These are phyloP conservation scores for Melitaea athalia DNA, from an alignment of 2,888 invertebrate species.

Conservation along the genomic window DNA sequence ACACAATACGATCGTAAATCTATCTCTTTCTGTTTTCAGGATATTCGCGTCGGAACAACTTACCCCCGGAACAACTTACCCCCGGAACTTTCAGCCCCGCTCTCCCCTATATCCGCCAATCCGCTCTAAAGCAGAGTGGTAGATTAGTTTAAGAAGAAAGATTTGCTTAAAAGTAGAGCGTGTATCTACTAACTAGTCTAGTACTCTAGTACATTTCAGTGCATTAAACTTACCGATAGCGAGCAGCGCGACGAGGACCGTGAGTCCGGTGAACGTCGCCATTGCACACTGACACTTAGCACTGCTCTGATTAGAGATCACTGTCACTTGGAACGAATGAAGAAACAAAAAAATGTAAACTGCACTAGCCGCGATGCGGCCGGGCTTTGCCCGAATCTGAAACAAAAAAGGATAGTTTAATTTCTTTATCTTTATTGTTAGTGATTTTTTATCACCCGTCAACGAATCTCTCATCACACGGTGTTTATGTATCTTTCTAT, in stretches of 20 bases:
- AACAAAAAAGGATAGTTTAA: conserved; percentile 53
- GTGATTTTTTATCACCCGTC: background rate
- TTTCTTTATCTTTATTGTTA: background rate
- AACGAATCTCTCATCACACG: too few relatives aligned
- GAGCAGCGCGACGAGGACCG: conserved; percentile 74
- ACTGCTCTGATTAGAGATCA: conserved; percentile 70
- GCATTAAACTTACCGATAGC: conserved; percentile 63
- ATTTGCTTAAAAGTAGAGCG: too few relatives aligned
- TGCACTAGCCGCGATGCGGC: conserved; percentile 72
- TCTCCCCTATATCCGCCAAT: too few relatives aligned
- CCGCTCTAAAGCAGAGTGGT: too few relatives aligned
- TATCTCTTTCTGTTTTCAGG: too few relatives aligned
- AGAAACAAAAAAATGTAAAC: conserved; percentile 47
- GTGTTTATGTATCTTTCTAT: too few relatives aligned
- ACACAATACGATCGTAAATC: too few relatives aligned
- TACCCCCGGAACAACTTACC: too few relatives aligned
- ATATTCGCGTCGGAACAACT: too few relatives aligned
- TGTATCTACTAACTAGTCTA: background rate
- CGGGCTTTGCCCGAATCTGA: conserved; percentile 74
- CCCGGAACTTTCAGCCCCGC: too few relatives aligned
- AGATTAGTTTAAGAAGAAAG: too few relatives aligned
- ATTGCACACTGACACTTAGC: conserved; percentile 64
- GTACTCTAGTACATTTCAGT: background rate
- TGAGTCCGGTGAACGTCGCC: conserved; percentile 61
- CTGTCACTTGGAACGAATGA: conserved; percentile 53